Percentiles rank a stretch among this genome's conserved stretches.
Conservation (phyloP, 2,797 vertebrate genomes). For the Artibeus lituratus region DNA sequence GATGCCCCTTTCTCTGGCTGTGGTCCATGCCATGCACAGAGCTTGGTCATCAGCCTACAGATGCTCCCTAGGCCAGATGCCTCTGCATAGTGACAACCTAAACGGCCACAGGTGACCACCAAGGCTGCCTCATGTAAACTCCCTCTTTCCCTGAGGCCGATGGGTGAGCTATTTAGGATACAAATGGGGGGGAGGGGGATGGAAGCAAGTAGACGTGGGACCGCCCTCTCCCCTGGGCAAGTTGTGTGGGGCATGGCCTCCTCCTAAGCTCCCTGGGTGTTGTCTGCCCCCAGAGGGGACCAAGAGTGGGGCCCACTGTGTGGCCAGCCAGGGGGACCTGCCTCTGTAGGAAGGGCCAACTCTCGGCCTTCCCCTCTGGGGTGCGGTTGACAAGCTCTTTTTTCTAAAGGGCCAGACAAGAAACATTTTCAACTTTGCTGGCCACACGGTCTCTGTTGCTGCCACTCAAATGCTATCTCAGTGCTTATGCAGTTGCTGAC, state of each 20-base stretch:
- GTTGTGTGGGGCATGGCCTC: fast-evolving
- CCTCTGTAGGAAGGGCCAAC: neutral
- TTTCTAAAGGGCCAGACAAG: neutral
- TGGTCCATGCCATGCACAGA: fast-evolving
- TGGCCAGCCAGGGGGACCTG: neutral
- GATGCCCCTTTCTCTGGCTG: neutral
- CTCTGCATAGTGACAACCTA: neutral
- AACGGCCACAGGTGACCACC: fast-evolving
- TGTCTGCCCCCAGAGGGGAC: neutral
- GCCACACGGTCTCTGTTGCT: neutral
- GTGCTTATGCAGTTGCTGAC: too few species aligned
- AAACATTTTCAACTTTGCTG: neutral
- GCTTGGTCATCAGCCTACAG: fast-evolving
- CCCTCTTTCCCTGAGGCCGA: neutral
- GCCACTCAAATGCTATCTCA: neutral
- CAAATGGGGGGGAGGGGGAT: too few species aligned
- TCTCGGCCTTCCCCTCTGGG: neutral
- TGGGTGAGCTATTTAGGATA: neutral
- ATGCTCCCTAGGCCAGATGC: neutral
- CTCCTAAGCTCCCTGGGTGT: neutral
- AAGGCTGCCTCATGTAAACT: neutral
- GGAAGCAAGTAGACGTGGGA: fast-evolving
- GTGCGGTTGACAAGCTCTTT: neutral
- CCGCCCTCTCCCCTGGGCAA: neutral
- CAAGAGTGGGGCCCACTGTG: too few species aligned